These are phyloP conservation scores for Bembecia ichneumoniformis DNA, from an alignment of 2,888 invertebrate species.

Conservation along the genomic window DNA sequence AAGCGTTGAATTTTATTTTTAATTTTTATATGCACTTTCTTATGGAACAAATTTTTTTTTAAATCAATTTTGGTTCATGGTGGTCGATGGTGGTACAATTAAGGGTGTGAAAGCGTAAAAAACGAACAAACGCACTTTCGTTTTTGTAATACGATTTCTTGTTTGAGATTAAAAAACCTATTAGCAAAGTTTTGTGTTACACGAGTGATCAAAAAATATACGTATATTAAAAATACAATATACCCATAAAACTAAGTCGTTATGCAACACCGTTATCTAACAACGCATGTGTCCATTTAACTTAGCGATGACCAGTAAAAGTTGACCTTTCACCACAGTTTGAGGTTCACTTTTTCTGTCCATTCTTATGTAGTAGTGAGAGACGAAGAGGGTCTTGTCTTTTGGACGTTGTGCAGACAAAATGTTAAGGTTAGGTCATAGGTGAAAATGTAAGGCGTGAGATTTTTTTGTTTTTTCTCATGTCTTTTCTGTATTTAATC, in stretches of 20 bases:
- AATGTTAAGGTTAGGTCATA: slow-evolving; percentile 48
- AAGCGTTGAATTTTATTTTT: too few relatives aligned
- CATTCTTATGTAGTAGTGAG: slow-evolving; percentile 4
- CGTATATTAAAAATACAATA: not conserved
- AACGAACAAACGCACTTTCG: too few relatives aligned
- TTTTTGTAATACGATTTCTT: too few relatives aligned
- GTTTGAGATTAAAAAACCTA: too few relatives aligned
- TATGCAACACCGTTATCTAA: slow-evolving; percentile 48
- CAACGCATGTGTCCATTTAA: slow-evolving; percentile 43
- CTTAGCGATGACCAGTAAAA: slow-evolving; percentile 45
- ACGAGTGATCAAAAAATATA: too few relatives aligned
- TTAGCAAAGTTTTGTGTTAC: too few relatives aligned
- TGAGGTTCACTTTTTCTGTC: slow-evolving; percentile 6
- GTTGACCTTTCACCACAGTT: slow-evolving; percentile 16
- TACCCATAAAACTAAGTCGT: slow-evolving; percentile 8
- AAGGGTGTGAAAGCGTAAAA: too few relatives aligned
- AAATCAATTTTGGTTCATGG: too few relatives aligned
- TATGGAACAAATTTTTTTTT: too few relatives aligned
- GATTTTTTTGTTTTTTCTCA: slow-evolving; percentile 28
- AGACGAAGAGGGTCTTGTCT: slow-evolving; percentile 21
- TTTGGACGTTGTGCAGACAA: slow-evolving; percentile 42
- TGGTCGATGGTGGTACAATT: too few relatives aligned
- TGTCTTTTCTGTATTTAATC: not conserved
- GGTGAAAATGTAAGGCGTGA: slow-evolving; percentile 54
- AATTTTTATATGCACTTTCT: too few relatives aligned